Evolutionary conservation across 2,113 vertebrate genomes (phyloP).

Genomic region (Corvus hawaiiensis): DNA sequence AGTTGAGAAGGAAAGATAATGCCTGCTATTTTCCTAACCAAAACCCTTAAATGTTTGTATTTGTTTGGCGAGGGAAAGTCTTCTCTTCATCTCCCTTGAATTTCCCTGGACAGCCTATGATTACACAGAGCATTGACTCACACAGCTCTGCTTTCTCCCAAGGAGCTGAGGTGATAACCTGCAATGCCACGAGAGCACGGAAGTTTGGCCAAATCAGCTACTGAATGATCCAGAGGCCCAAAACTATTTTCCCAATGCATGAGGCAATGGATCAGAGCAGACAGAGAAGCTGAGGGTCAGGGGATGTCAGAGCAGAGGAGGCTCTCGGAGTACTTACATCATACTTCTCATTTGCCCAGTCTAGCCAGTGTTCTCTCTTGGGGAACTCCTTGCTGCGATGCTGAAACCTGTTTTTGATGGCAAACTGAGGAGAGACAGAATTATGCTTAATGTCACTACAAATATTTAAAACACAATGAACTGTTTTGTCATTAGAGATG

Average conservation of each 20-base stretch:
- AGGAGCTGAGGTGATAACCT: neutral
- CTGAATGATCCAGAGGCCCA: neutral
- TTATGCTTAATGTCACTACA: neutral
- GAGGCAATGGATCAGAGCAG: neutral
- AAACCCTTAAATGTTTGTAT: neutral
- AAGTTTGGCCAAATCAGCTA: neutral
- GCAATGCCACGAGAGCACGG: neutral
- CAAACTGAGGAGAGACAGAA: conserved; percentile 78
- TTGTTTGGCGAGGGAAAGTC: neutral
- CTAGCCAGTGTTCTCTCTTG: conserved; percentile 91
- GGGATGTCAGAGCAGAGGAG: neutral
- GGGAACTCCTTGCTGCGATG: conserved; percentile 81
- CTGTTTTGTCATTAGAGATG: neutral
- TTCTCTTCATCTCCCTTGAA: neutral
- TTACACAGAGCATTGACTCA: neutral
- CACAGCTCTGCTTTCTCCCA: neutral
- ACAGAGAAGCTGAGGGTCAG: neutral
- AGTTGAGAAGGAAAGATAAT: neutral
- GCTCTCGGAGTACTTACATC: conserved; percentile 68
- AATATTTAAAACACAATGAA: neutral
- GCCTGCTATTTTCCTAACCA: neutral
- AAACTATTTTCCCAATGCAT: neutral
- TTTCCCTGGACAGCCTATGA: neutral
- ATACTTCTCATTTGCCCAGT: conserved; percentile 93
- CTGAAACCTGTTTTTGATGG: conserved; percentile 83